Evolutionary conservation across 2,888 invertebrate species (phyloP).

Genomic region (Conus canariensis): DNA sequence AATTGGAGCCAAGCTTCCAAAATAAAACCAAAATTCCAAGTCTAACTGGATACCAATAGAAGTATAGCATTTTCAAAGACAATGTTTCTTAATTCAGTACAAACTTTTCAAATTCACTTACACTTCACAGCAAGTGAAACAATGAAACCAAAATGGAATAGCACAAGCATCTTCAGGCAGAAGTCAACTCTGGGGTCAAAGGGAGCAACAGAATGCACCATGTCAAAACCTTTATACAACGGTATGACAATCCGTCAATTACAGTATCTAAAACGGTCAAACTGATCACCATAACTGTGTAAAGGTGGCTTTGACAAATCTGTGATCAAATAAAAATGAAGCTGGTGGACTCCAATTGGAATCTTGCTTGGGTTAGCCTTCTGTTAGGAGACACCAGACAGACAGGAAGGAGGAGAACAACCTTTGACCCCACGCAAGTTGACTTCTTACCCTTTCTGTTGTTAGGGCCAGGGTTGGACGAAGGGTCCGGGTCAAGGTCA

Average conservation of each 20-base stretch:
- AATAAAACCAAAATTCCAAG: slow-evolving; percentile 28
- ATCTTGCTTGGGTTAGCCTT: slow-evolving; percentile 41
- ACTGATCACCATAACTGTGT: not conserved
- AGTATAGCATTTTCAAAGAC: not conserved
- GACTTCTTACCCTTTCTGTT: slow-evolving; percentile 55
- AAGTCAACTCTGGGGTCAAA: slow-evolving; percentile 52
- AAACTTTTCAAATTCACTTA: not conserved
- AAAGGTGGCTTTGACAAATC: not conserved
- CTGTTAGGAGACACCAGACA: not conserved
- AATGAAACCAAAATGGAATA: slow-evolving; percentile 14
- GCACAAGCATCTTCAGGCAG: slow-evolving; percentile 30
- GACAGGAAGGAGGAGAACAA: slow-evolving; percentile 35
- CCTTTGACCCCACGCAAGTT: slow-evolving; percentile 53
- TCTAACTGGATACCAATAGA: not conserved
- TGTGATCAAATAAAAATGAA: not conserved
- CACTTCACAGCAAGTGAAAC: not conserved
- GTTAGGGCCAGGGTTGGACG: slow-evolving; percentile 8
- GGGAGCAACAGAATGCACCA: slow-evolving; percentile 22
- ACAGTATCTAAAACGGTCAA: not conserved
- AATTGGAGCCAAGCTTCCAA: slow-evolving; percentile 54
- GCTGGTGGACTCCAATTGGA: slow-evolving; percentile 53
- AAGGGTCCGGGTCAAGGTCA: slow-evolving; percentile 37
- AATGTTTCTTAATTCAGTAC: not conserved
- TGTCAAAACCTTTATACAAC: not conserved
- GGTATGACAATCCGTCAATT: not conserved